A percentile compares a stretch with the other conserved stretches of the same genome.
Evolutionary conservation across 2,888 invertebrate genomes (phyloP).

Genomic region (Acronicta leporina): DNA sequence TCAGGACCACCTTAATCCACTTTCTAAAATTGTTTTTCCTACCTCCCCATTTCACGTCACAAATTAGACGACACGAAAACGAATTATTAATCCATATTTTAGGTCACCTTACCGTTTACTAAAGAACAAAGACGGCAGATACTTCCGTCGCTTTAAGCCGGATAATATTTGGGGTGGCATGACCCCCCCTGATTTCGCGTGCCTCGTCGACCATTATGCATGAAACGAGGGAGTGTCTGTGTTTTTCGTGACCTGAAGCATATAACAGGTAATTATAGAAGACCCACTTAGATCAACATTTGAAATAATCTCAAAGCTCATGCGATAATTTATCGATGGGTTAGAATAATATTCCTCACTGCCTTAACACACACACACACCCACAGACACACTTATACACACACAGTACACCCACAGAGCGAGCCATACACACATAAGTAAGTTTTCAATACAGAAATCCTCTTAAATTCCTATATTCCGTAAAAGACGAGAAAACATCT

Average conservation of each 20-base stretch:
- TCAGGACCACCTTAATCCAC: conserved; percentile 20
- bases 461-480: too few relatives aligned
- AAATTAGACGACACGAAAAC: conserved; percentile 27
- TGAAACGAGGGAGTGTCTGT: conserved; percentile 56
- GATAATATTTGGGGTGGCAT: conserved; percentile 48
- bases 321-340: too few relatives aligned
- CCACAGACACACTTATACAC: too few relatives aligned
- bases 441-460: too few relatives aligned
- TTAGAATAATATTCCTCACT: too few relatives aligned
- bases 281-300: conserved; percentile 17
- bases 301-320: conserved; percentile 6
- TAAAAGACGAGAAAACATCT: too few relatives aligned
- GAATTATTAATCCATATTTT: conserved; percentile 55
- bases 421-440: too few relatives aligned
- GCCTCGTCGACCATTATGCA: conserved; percentile 48
- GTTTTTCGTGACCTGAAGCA: conserved; percentile 52
- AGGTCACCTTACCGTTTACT: conserved; percentile 44
- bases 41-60: conserved; percentile 19
- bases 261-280: conserved; percentile 27
- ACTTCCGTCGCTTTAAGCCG: conserved; percentile 38
- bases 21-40: conserved; percentile 30
- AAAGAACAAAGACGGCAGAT: conserved; percentile 45
- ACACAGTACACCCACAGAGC: too few relatives aligned
- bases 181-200: conserved; percentile 61
- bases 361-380: too few relatives aligned